phyloP scores from a whole-genome alignment of 2,888 invertebrate species.

The Acheta domesticus region DNA sequence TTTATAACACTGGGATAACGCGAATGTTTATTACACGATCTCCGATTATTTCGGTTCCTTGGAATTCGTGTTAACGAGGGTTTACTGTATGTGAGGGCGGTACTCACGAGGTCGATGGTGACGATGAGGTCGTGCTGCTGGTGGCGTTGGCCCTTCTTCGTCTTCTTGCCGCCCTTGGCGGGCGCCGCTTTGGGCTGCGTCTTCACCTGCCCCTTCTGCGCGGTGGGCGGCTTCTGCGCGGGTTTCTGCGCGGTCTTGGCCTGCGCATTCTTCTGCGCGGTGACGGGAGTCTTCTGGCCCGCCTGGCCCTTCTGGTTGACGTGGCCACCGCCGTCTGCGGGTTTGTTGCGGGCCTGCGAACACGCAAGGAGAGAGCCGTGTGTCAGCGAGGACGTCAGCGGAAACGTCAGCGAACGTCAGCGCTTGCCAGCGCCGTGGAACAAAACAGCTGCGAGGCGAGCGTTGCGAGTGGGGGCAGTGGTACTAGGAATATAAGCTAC shows the following conservation, averaged over 20 bases:
- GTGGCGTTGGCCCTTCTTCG: conserved; percentile 71
- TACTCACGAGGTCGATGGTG: conserved; percentile 75
- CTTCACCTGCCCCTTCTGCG: conserved; percentile 72
- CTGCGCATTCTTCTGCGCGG: conserved; percentile 47
- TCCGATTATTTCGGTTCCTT: no score
- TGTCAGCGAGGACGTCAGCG: background rate
- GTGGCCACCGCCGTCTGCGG: conserved; percentile 71
- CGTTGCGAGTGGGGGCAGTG: no score
- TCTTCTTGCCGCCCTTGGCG: conserved; percentile 62
- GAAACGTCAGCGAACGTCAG: no score
- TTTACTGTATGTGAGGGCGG: background rate
- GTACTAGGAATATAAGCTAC: no score
- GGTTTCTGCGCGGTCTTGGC: conserved; percentile 52
- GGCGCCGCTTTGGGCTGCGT: conserved; percentile 57
- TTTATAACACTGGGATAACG: no score
- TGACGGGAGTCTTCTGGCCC: conserved; percentile 56
- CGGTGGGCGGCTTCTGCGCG: conserved; percentile 65
- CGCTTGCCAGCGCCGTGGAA: no score
- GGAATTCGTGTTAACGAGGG: no score
- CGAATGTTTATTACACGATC: no score
- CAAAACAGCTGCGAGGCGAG: no score
- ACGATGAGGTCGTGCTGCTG: conserved; percentile 79
- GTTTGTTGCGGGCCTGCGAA: conserved; percentile 74
- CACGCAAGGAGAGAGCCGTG: background rate
- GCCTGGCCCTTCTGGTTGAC: conserved; percentile 67